A percentile compares a stretch with the other conserved stretches of the same genome.
phyloP scores from a whole-genome alignment of 2,888 invertebrate species.

The Auanema freiburgensis region DNA sequence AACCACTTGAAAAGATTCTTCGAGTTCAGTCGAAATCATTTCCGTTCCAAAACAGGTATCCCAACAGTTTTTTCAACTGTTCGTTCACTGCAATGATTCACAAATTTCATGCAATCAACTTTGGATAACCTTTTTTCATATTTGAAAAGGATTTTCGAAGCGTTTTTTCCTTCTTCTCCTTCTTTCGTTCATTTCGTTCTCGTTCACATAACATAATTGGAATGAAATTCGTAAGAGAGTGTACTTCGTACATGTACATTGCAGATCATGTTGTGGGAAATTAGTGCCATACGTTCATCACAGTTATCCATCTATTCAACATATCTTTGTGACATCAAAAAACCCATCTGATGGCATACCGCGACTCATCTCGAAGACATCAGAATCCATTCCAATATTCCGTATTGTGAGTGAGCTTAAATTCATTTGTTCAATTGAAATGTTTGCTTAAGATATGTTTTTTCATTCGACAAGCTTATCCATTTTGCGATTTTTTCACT shows the following conservation, averaged over 20 bases:
- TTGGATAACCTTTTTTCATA: no score
- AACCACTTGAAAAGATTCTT: no score
- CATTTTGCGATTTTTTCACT: constrained; percentile 15
- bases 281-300: constrained; percentile 33
- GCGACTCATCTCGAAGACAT: constrained; percentile 21
- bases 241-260: neutral
- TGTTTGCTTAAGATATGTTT: constrained; percentile 17
- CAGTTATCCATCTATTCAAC: constrained; percentile 27
- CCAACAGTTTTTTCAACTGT: no score
- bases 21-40: no score
- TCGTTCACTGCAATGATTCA: no score
- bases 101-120: no score
- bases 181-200: no score
- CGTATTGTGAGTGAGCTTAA: neutral
- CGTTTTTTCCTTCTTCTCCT: no score
- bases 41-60: no score
- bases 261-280: constrained; percentile 26
- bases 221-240: no score
- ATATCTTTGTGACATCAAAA: constrained; percentile 29
- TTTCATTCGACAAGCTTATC: neutral
- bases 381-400: constrained; percentile 21
- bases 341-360: constrained; percentile 24
- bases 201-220: no score
- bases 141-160: no score
- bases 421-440: neutral